Evolutionary conservation across 2,797 vertebrate species (phyloP).

Genomic region (Agapornis canus): DNA sequence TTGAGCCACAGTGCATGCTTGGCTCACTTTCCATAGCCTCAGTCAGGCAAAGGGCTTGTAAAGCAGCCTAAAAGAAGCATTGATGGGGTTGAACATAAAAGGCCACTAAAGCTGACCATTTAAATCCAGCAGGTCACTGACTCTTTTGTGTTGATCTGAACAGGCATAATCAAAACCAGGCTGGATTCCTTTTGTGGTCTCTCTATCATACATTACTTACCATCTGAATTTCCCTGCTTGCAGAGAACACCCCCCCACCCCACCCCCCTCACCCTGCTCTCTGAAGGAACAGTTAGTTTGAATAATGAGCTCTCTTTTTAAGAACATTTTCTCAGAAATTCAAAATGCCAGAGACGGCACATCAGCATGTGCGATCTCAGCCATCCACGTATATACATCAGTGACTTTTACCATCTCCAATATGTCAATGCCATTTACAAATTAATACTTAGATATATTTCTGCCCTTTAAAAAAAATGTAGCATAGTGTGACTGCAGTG

Average conservation of each 20-base stretch:
- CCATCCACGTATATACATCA: neutral
- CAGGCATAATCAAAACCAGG: constrained; percentile 59
- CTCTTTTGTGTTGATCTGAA: constrained; percentile 51
- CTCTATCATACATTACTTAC: neutral
- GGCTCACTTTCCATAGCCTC: neutral
- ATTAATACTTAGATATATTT: neutral
- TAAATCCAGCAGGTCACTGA: constrained; percentile 43
- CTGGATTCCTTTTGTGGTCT: constrained; percentile 2
- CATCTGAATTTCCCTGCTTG: constrained; percentile 27
- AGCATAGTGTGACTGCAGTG: neutral
- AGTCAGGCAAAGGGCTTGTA: constrained; percentile 28
- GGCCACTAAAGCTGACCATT: constrained; percentile 30
- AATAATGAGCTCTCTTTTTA: constrained; percentile 6
- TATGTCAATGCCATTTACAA: neutral
- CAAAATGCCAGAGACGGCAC: neutral
- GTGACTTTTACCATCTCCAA: neutral
- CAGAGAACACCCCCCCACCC: neutral
- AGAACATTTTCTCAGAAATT: constrained; percentile 44
- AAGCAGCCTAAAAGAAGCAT: neutral
- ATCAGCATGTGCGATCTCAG: neutral
- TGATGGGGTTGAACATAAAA: constrained; percentile 33
- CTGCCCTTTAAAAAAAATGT: neutral
- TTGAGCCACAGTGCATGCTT: neutral
- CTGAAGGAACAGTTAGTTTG: constrained; percentile 25
- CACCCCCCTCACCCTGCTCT: neutral